These are phyloP conservation scores for Ellobius talpinus DNA, from an alignment of 2,113 vertebrate genomes.

Conservation along the genomic window DNA sequence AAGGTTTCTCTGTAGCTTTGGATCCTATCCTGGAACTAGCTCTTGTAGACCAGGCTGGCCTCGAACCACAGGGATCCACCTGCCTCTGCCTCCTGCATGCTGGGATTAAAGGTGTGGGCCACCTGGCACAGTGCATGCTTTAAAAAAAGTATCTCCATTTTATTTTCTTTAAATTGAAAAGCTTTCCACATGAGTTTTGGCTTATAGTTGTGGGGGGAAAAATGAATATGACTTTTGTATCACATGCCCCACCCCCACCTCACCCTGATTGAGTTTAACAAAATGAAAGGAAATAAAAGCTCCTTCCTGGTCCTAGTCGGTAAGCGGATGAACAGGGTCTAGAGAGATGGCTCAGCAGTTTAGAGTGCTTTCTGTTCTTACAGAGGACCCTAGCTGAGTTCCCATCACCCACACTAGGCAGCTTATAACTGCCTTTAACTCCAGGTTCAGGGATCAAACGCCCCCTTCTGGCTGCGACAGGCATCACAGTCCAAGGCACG, in stretches of 20 bases:
- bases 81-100: no score
- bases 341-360: neutral
- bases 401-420: neutral
- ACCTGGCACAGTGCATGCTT: neutral
- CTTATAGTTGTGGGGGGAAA: neutral
- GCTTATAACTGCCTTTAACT: neutral
- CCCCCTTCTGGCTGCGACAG: no score
- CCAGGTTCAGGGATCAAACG: neutral
- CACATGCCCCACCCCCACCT: neutral
- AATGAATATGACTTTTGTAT: constrained; percentile 9
- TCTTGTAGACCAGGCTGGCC: no score
- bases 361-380: no score
- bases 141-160: constrained; percentile 61
- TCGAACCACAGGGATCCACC: no score
- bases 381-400: neutral
- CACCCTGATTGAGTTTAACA: no score
- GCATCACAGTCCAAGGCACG: no score
- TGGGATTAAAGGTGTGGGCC: no score
- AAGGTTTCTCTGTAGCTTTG: no score
- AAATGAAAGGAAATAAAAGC: constrained; percentile 37
- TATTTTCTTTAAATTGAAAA: constrained; percentile 68
- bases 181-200: constrained; percentile 60
- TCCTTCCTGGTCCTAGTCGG: neutral
- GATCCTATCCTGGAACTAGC: no score
- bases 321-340: neutral